These are phyloP conservation scores for Cryptoleucopteryx plumbea DNA, from an alignment of 2,113 vertebrate genomes.

Conservation along the genomic window DNA sequence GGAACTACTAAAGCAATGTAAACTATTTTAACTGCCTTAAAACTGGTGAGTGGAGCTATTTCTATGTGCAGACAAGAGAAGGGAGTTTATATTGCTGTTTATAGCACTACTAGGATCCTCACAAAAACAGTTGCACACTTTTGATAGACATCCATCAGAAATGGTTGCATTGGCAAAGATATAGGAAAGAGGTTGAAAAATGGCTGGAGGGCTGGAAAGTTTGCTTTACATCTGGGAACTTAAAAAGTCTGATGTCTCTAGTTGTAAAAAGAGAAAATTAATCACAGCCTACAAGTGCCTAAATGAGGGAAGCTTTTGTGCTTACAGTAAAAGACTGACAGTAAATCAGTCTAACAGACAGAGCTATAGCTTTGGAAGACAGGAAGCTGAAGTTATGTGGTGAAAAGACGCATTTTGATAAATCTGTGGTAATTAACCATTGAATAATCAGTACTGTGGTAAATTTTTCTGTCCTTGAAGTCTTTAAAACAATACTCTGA, in stretches of 20 bases:
- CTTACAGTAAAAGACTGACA: neutral
- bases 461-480: neutral
- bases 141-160: neutral
- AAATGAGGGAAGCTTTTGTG: neutral
- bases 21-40: neutral
- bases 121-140: neutral
- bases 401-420: neutral
- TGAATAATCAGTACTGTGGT: neutral
- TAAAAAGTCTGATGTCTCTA: neutral
- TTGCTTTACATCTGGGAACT: neutral
- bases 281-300: neutral
- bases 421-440: neutral
- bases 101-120: neutral
- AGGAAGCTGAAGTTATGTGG: neutral
- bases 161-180: neutral
- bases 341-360: neutral
- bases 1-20: neutral
- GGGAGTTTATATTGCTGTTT: neutral
- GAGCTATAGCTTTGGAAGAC: neutral
- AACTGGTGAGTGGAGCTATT: neutral
- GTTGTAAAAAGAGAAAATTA: constrained; percentile 5
- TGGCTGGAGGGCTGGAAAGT: neutral
- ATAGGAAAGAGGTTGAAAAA: neutral
- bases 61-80: neutral
- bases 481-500: neutral